Evolutionary conservation across 2,797 vertebrate species (phyloP), one percentile per base, ranked within the genome.

Genomic region (Poeciliopsis turneri): DNA sequence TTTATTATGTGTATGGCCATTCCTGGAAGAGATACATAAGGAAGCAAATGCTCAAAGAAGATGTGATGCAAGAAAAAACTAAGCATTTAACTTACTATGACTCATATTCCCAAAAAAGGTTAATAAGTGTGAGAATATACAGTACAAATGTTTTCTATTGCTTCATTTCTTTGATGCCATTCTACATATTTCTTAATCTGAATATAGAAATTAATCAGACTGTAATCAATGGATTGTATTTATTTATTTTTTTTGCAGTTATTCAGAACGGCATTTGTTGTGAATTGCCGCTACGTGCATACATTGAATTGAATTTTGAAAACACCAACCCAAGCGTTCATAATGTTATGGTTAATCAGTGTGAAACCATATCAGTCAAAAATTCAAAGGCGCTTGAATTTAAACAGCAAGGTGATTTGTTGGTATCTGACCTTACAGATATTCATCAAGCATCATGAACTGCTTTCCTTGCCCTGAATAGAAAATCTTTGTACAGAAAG

Each of bases 401-500:
- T 49, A 49, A 49, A 41, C 36, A 45, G 4, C 7, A n/a, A 43
- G 5, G 2, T 69, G 15, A 41, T 28, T 43, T 5, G 6, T 12
- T 69, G 12, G 2, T n/a, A 45, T 69, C 25, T 43, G 66, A 45
- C 66, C 5, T 69, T 69, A 25, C 66, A 69, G 66, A 69, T 13
- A 43, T 69, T 12, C 25, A 45, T 69, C 12, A 7, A n/a, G 25
- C 66, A 69, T 45, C 5, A 28, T n/a, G 25, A 70, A n/a, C 3
- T 70, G 41, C 68, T 70, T 45, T 70, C 28, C 28, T n/a, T 18
- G 5, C 49, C 10, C 57, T 61, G 23, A 18, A 75, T 10, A 39
- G 23, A 23, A 75, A 18, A 39, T 80, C 28, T 39, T 13, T 73
- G 9, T 76, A 23, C 30, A n/a, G 47, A 61, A 79, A 80, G 74